phyloP scores from a whole-genome alignment of 2,888 invertebrate genomes.

The Agrotis clavis region DNA sequence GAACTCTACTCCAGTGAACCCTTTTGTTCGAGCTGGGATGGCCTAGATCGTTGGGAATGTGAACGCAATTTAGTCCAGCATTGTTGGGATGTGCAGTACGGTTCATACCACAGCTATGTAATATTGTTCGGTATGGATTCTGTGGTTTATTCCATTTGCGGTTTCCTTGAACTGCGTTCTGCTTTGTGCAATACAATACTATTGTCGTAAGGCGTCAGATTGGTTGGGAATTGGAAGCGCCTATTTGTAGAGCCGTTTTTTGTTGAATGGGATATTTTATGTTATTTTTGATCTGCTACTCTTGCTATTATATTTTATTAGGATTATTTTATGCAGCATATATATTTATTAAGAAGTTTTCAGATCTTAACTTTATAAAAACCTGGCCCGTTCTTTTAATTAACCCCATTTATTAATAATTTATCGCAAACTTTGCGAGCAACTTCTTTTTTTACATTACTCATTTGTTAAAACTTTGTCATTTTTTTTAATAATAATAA shows the following conservation, averaged over 20 bases:
- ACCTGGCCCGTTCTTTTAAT: too few relatives aligned
- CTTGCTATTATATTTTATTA: neutral
- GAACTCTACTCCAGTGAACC: conserved; percentile 81
- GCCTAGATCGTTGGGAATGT: conserved; percentile 87
- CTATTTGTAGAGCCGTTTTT: neutral
- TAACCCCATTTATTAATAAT: too few relatives aligned
- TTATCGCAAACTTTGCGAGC: too few relatives aligned
- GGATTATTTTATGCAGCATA: neutral
- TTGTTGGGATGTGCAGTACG: conserved; percentile 83
- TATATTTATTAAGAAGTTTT: neutral
- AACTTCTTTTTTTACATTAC: too few relatives aligned
- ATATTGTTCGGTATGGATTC: conserved; percentile 66
- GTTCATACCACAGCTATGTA: conserved; percentile 63
- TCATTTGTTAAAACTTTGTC: too few relatives aligned
- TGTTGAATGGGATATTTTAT: neutral
- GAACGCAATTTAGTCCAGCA: conserved; percentile 87
- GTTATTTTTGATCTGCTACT: neutral
- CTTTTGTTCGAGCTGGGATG: conserved; percentile 82
- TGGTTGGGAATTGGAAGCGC: conserved; percentile 33
- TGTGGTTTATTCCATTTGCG: conserved; percentile 64
- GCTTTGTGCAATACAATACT: conserved; percentile 53
- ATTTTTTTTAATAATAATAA: too few relatives aligned
- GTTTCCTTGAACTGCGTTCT: conserved; percentile 51
- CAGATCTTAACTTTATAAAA: too few relatives aligned
- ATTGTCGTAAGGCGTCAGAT: conserved; percentile 53